Percentiles rank a stretch among this genome's conserved stretches.
phyloP scores from a whole-genome alignment of 2,113 vertebrate species.

The Xerus inauris region DNA sequence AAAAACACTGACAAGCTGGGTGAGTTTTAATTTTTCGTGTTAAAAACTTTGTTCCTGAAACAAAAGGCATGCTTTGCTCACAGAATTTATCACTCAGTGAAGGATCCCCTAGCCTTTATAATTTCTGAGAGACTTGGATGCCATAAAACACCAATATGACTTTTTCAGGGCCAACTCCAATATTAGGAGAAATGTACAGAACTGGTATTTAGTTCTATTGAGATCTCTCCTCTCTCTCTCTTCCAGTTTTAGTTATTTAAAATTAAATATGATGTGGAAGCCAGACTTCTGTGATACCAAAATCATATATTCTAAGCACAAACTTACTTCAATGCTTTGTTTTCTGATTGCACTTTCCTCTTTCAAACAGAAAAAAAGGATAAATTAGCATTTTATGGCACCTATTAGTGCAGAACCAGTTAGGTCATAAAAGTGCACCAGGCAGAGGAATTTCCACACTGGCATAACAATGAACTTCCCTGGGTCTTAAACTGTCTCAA shows the following conservation, averaged over 20 bases:
- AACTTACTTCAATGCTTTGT: background rate
- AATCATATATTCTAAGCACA: background rate
- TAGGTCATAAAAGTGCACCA: background rate
- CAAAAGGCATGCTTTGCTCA: background rate
- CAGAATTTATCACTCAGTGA: background rate
- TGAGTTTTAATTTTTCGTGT: constrained; percentile 2
- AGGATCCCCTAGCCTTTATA: background rate
- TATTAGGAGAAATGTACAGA: background rate
- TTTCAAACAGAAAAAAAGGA: background rate
- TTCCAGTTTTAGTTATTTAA: background rate
- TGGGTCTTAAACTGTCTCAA: background rate
- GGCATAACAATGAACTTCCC: background rate
- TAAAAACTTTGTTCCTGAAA: background rate
- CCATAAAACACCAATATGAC: background rate
- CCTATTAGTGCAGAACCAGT: background rate
- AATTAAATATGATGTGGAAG: background rate
- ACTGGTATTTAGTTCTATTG: background rate
- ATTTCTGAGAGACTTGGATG: background rate
- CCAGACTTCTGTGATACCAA: background rate
- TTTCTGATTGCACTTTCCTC: constrained; percentile 41
- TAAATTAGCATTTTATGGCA: constrained; percentile 46
- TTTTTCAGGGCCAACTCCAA: background rate
- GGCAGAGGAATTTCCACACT: constrained; percentile 22
- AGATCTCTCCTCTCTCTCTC: background rate
- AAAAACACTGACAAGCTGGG: background rate